Conservation (phyloP, 2,888 invertebrate species). For the Dinocampus coccinellae region DNA sequence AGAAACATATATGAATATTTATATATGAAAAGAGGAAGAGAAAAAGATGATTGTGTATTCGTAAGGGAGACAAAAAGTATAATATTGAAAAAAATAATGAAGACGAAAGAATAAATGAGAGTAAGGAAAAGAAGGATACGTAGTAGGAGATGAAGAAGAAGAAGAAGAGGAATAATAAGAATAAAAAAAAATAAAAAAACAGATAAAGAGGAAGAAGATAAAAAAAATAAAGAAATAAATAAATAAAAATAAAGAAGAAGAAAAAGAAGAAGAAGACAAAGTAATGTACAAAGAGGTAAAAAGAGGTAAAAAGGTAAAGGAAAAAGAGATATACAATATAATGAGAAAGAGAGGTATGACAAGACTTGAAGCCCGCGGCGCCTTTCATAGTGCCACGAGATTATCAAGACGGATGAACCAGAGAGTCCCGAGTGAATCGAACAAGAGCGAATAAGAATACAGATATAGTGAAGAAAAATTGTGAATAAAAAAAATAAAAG, state of each 20-base stretch:
- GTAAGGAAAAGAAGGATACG: constrained; percentile 24
- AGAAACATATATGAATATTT: background rate
- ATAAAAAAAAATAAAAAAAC: background rate
- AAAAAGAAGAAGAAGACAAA: constrained; percentile 23
- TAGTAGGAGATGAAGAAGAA: constrained; percentile 21
- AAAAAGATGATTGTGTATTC: constrained; percentile 20
- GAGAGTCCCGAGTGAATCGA: constrained; percentile 40
- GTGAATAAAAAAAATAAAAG: constrained; percentile 27
- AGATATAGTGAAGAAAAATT: constrained; percentile 24
- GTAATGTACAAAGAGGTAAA: background rate
- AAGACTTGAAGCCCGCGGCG: constrained; percentile 47
- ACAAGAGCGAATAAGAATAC: constrained; percentile 22
- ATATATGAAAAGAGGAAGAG: constrained; percentile 23
- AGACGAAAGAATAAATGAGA: constrained; percentile 16
- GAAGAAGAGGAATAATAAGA: background rate
- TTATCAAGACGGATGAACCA: constrained; percentile 50
- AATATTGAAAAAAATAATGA: background rate
- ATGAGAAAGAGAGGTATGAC: constrained; percentile 42
- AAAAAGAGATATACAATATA: background rate
- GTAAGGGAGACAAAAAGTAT: background rate
- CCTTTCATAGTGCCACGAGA: constrained; percentile 50
- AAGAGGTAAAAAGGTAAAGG: background rate
- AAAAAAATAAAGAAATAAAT: constrained; percentile 12
- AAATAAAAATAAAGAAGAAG: constrained; percentile 11
- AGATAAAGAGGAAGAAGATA: constrained; percentile 10